Percentiles rank a stretch among this genome's conserved stretches.
These are phyloP conservation scores for Heterochromis multidens DNA, from an alignment of 2,113 vertebrate species.

Conservation along the genomic window DNA sequence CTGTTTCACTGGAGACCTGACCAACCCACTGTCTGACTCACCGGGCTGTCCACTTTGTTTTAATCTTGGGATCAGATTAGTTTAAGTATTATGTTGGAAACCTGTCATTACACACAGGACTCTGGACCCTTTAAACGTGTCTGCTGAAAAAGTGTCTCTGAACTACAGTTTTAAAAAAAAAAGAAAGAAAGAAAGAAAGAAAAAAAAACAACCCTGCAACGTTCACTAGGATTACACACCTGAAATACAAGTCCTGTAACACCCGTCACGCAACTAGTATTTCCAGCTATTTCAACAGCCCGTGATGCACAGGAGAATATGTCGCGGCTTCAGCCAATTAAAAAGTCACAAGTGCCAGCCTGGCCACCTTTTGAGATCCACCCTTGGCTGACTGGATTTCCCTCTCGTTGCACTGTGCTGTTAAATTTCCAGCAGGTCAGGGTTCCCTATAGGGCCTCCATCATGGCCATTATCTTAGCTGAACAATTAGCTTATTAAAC, in stretches of 20 bases:
- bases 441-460: constrained; percentile 2
- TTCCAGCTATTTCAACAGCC: constrained; percentile 40
- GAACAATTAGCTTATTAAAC: constrained; percentile 36
- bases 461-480: constrained; percentile 1
- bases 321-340: constrained; percentile 5
- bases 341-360: constrained; percentile 19
- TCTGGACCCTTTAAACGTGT: background rate
- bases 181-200: background rate
- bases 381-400: background rate
- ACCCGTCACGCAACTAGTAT: constrained; percentile 43
- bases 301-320: background rate
- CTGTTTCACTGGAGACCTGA: background rate
- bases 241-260: constrained; percentile 36
- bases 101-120: constrained; percentile 11
- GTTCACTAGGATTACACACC: background rate
- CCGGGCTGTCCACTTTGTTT: constrained; percentile 5
- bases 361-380: constrained; percentile 4
- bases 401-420: constrained; percentile 7
- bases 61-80: constrained; percentile 25
- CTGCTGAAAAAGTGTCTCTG: background rate
- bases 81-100: constrained; percentile 29
- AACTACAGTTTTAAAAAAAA: background rate
- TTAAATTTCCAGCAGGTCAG: constrained; percentile 24
- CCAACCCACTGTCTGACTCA: background rate
- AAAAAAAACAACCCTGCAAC: background rate